Evolutionary conservation across 2,888 invertebrate species (phyloP).

Genomic region (Megastigmus dorsalis): DNA sequence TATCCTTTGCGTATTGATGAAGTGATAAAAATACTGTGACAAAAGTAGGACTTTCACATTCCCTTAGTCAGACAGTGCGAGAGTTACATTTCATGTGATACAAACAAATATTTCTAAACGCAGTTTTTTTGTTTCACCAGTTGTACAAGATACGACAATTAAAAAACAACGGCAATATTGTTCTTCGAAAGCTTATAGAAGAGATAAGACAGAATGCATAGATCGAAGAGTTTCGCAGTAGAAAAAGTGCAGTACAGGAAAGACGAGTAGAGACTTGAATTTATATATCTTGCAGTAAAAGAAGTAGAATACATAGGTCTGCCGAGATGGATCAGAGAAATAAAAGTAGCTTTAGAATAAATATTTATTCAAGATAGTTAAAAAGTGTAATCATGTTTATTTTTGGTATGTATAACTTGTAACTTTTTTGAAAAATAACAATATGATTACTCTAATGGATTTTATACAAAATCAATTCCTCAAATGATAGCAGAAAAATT

Average conservation of each 20-base stretch:
- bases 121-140: too few relatives aligned
- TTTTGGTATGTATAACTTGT: not conserved
- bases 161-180: not conserved
- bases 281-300: conserved; percentile 13
- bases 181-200: conserved; percentile 14
- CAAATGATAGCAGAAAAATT: too few relatives aligned
- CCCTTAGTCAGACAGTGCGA: too few relatives aligned
- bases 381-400: conserved; percentile 11
- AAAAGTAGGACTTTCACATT: too few relatives aligned
- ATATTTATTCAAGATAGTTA: not conserved
- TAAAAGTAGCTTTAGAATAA: not conserved
- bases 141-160: conserved; percentile 3
- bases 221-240: conserved; percentile 19
- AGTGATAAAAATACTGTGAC: too few relatives aligned
- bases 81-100: too few relatives aligned
- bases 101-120: too few relatives aligned
- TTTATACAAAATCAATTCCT: too few relatives aligned
- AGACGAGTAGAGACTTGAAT: conserved; percentile 10
- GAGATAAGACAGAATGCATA: conserved; percentile 25
- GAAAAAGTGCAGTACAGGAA: conserved; percentile 43
- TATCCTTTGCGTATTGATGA: too few relatives aligned
- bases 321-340: not conserved
- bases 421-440: not conserved
- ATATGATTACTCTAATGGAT: too few relatives aligned
- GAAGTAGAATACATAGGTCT: conserved; percentile 20